Evolutionary conservation across 2,797 vertebrate species (phyloP).

Genomic region (Sebastes nivosus): DNA sequence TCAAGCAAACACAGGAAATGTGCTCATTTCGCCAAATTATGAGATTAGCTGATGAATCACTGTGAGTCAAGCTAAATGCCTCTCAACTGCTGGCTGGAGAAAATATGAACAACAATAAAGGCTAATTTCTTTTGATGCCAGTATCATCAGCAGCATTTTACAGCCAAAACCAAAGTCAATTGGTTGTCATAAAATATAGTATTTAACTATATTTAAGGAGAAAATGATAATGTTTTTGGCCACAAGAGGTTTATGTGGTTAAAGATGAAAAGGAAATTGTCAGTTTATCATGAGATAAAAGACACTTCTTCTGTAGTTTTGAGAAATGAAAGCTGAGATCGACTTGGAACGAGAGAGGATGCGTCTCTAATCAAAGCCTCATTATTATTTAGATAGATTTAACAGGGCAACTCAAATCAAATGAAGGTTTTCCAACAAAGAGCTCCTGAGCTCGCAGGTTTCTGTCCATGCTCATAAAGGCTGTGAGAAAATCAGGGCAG

Average conservation of each 20-base stretch:
- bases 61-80: not conserved
- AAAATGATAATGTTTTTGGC: not conserved
- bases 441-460: conserved; percentile 30
- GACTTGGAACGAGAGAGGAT: conserved; percentile 1
- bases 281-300: not conserved
- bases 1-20: conserved; percentile 10
- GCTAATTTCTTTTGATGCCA: not conserved
- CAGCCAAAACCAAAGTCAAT: not conserved
- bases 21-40: not conserved
- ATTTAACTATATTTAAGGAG: not conserved
- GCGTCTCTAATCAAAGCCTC: not conserved
- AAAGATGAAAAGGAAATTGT: not conserved
- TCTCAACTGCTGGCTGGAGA: not conserved
- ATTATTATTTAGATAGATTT: conserved; percentile 31
- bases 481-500: conserved; percentile 56
- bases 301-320: not conserved
- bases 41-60: conserved; percentile 9
- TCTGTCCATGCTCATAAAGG: conserved; percentile 32
- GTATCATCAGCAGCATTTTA: not conserved
- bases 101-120: not conserved
- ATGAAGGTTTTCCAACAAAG: not conserved
- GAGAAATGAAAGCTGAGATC: not conserved
- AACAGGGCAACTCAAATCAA: not conserved
- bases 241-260: not conserved
- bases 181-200: not conserved